Evolutionary conservation across 2,113 vertebrate species (phyloP), one percentile per base, ranked within the genome.

Genomic region (Chaetorhynchus papuensis): DNA sequence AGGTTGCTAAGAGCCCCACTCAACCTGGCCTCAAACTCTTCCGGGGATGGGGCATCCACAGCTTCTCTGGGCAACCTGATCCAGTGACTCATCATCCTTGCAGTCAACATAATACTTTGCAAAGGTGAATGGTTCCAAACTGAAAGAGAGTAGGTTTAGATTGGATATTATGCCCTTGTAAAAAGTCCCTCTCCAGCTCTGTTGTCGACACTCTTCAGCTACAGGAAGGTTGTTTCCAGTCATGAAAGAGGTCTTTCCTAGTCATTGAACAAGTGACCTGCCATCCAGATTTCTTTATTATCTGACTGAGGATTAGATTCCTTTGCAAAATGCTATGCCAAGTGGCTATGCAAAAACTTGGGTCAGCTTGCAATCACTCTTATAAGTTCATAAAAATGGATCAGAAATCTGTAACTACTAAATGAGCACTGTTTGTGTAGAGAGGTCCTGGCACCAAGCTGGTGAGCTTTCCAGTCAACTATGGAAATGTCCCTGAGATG

Each of bases 321-420:
- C 28, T n/a, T 44, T 31, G 3, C 23, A 74, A 44, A 52, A 44
- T 0, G 0, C 37, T 26, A 13, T 81, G 15, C 4, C 52, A 39
- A 28, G 8, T 19, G 14, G 18, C 28, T 59, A 19, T 39, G 4
- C 2, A 23, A 31, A 28, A 30, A 24, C 19, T 24, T 28, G 7
- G 39, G 24, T 31, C 0, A 0, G 7, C 28, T 75, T 64, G 24
- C 12, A 69, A 15, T 75, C 10, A 2, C 59, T 44, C 3, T 2
- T 8, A 6, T 6, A 35, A 28, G 9, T 59, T 83, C 39, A 39
- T 22, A 63, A 50, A 80, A 74, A 59, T 59, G 12, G 10, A 44
- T 52, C 52, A 74, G 68, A 66, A 31, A 42, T n/a, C 13, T 66
- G 26, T 41, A 59, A 23, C 10, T 64, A 10, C 15, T 60, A 15